Conservation (phyloP, 2,888 invertebrate species). For the Nymphalis c-album region DNA sequence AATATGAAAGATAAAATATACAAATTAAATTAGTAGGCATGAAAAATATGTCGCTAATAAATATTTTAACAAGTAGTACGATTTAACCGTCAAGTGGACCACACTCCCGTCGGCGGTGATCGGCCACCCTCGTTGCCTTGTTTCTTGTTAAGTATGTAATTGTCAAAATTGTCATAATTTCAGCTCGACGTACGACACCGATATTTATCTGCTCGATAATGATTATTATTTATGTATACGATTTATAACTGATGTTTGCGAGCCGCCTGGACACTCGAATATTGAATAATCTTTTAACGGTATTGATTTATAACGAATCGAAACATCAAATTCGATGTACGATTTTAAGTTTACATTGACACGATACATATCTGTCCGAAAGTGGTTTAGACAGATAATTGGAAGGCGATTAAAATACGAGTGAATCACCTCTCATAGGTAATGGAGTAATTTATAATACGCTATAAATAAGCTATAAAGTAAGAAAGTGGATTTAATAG, state of each 20-base stretch:
- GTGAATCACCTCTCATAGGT: no score
- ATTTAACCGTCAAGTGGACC: conserved; percentile 47
- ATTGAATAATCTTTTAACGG: conserved; percentile 10
- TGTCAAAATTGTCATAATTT: conserved; percentile 76
- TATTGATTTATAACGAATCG: neutral
- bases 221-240: conserved; percentile 28
- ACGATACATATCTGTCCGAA: no score
- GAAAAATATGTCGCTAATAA: no score
- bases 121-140: conserved; percentile 58
- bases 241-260: conserved; percentile 7
- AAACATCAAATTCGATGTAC: neutral
- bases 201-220: conserved; percentile 55
- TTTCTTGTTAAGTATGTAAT: conserved; percentile 68
- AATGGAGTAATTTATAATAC: no score
- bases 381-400: no score
- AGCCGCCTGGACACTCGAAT: neutral
- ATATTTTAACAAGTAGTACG: no score
- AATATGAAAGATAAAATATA: no score
- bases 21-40: no score
- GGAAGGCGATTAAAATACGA: no score
- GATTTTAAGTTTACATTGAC: no score
- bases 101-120: conserved; percentile 28
- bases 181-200: conserved; percentile 63
- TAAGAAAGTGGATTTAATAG: no score
- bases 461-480: no score